Evolutionary conservation across 2,113 vertebrate genomes (phyloP), one percentile per base, ranked within the genome.

Genomic region (Meriones unguiculatus): DNA sequence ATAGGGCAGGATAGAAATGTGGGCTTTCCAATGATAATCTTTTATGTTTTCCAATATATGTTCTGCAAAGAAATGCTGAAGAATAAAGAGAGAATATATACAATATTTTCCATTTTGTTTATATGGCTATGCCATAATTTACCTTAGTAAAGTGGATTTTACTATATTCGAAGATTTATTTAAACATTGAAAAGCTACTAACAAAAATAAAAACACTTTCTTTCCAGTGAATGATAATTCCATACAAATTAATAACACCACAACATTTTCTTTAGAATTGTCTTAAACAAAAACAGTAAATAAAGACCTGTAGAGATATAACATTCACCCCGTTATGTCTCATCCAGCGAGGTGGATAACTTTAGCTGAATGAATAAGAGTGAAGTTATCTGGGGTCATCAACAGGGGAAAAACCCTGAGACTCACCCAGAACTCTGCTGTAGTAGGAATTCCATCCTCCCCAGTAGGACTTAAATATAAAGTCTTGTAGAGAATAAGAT

Each of bases 351-450:
- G 24, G 17, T 62, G 35, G 18, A 84, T 18, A 80, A 52, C 4
- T 8, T 85, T 62, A 46, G 14, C 22, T 82, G 0, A 82, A 62
- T 30, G 32, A 81, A 15, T 64, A 90, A 52, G 35, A 87, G 87
- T 69, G 70, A 93, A 85, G 4, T 4, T 65, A 46, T 64, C 1
- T 64, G 32, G 3, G 50, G 22, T 69, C 20, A 94, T 59, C 62
- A 95, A 64, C n/a, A 81, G 76, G 52, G 24, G 94, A 73, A 50
- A 72, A 50, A 72, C 69, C 88, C 38, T 75, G 75, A 97, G 85
- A 76, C 98, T 99, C 98, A 99, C 98, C 98, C 96, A 99, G 92
- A 93, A 97, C 30, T 92, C 98, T 95, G 94, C 98, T 99, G 24
- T 98, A 98, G 97, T 98, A 98, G 25, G 0, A 78, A 89, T 99